A percentile compares a stretch with the other conserved stretches of the same genome.
Conservation (phyloP, 2,113 vertebrate genomes). For the Cygnus atratus region DNA sequence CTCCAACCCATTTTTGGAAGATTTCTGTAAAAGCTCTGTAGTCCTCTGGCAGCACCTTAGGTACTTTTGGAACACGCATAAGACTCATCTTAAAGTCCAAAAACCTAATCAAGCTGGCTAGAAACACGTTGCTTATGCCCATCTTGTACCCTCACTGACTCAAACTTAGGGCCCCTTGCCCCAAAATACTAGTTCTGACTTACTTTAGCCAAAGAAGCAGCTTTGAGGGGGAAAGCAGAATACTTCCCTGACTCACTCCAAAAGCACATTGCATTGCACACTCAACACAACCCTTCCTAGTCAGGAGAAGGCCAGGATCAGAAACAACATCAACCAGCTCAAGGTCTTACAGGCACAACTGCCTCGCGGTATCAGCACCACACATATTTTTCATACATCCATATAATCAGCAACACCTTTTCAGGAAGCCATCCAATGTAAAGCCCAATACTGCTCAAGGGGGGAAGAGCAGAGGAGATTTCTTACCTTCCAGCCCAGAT, state of each 20-base stretch:
- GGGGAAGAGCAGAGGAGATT: neutral
- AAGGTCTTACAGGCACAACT: neutral
- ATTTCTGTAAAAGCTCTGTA: neutral
- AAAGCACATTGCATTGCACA: neutral
- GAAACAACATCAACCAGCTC: neutral
- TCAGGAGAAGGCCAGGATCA: neutral
- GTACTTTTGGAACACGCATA: neutral
- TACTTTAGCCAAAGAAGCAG: neutral
- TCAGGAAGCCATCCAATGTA: fast-evolving
- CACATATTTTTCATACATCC: fast-evolving
- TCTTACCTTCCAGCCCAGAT: neutral
- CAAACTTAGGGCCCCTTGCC: neutral
- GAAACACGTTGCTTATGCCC: neutral
- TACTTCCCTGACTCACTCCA: fast-evolving
- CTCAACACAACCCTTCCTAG: neutral
- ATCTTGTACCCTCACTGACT: neutral
- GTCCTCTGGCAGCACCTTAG: neutral
- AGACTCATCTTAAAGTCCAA: neutral
- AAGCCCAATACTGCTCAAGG: fast-evolving
- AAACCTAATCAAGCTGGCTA: neutral
- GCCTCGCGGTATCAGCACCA: fast-evolving
- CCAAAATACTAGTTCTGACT: neutral
- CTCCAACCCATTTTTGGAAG: neutral
- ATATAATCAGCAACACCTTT: fast-evolving
- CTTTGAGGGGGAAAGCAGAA: neutral